These are phyloP conservation scores for Drosophila truncata DNA, from an alignment of 1,140 invertebrate genomes.

Conservation along the genomic window DNA sequence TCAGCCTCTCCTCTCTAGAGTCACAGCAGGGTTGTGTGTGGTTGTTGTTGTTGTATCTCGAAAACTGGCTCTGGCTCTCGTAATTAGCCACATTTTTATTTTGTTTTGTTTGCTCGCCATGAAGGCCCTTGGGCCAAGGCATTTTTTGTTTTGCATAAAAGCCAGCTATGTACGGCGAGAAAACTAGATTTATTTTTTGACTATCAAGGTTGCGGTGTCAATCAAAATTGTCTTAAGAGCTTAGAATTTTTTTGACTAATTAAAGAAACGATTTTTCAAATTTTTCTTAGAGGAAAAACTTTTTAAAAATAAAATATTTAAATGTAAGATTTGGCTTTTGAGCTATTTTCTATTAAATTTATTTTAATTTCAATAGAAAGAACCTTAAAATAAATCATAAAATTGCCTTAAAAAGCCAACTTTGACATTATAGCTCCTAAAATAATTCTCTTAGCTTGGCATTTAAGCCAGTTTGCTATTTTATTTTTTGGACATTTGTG, in stretches of 20 bases:
- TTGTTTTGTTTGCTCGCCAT: slow-evolving; percentile 23
- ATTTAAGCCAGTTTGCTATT: slow-evolving; percentile 49
- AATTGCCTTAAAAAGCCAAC: background rate
- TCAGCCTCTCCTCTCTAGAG: slow-evolving; percentile 13
- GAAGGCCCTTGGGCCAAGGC: slow-evolving; percentile 71
- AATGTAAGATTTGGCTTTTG: background rate
- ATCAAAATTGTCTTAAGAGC: slow-evolving; percentile 2
- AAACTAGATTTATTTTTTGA: slow-evolving; percentile 38
- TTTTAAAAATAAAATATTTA: background rate
- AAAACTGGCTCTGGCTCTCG: slow-evolving; percentile 50
- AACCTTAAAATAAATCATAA: background rate
- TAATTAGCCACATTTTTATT: slow-evolving; percentile 76
- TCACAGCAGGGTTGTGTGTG: slow-evolving; percentile 24
- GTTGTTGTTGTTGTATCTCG: slow-evolving; percentile 11
- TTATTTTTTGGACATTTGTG: slow-evolving; percentile 59
- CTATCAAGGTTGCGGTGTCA: slow-evolving; percentile 56
- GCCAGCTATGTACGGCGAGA: slow-evolving; percentile 22
- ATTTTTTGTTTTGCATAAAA: slow-evolving; percentile 75
- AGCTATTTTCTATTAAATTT: background rate
- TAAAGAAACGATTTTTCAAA: background rate
- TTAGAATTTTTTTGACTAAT: background rate
- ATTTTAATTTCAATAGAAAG: background rate
- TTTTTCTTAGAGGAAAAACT: background rate
- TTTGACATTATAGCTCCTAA: slow-evolving; percentile 30
- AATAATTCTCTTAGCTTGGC: slow-evolving; percentile 43